These are phyloP conservation scores for Egretta garzetta DNA, from an alignment of 2,113 vertebrate genomes.

Conservation along the genomic window DNA sequence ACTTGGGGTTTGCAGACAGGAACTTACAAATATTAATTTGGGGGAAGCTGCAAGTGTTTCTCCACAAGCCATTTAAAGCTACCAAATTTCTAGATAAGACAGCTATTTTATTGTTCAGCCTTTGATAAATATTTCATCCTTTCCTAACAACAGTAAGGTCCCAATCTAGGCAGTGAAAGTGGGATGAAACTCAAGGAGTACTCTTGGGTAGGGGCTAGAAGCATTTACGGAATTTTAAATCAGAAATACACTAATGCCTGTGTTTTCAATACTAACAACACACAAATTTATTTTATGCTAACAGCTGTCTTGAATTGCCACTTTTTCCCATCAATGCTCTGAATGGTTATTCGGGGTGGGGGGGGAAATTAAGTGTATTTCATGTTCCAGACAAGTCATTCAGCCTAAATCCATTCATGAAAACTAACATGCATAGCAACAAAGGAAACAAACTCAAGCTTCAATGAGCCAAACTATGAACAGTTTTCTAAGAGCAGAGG, in stretches of 20 bases:
- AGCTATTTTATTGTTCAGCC: not conserved
- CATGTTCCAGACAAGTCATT: constrained; percentile 57
- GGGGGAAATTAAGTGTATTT: constrained; percentile 1
- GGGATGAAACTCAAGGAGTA: not conserved
- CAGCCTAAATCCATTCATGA: not conserved
- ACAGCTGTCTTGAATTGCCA: constrained; percentile 42
- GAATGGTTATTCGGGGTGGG: not conserved
- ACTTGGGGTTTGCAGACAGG: not conserved
- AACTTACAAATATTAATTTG: not conserved
- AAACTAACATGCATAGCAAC: not conserved
- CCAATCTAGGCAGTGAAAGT: not conserved
- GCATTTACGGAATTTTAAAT: not conserved
- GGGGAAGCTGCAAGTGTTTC: not conserved
- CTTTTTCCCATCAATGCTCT: constrained; percentile 45
- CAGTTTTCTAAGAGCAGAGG: constrained; percentile 6
- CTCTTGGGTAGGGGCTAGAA: not conserved
- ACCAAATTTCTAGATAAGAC: not conserved
- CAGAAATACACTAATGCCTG: not conserved
- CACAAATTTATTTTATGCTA: not conserved
- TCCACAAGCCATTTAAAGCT: not conserved
- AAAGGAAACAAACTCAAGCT: constrained; percentile 57
- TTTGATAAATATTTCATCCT: not conserved
- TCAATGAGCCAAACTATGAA: constrained; percentile 31
- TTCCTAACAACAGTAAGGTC: not conserved
- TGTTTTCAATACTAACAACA: not conserved